Conservation (phyloP, 2,888 invertebrate species). For the Beris morrisii region DNA sequence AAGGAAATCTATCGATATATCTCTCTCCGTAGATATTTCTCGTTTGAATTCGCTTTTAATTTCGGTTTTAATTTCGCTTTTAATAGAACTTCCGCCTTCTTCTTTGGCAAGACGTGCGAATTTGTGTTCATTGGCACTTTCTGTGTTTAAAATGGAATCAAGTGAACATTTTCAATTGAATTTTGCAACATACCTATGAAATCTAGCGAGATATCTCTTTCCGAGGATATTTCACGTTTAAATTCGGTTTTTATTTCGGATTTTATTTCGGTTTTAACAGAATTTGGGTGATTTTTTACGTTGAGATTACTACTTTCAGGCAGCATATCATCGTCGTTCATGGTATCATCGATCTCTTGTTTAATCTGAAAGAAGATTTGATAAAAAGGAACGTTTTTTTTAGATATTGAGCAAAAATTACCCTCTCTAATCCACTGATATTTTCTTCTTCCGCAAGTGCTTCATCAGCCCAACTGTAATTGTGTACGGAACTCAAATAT, state of each 20-base stretch:
- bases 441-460: slow-evolving; percentile 2
- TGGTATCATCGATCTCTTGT: slow-evolving; percentile 20
- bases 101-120: slow-evolving; percentile 52
- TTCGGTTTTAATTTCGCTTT: slow-evolving; percentile 16
- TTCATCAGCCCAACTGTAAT: slow-evolving; percentile 6
- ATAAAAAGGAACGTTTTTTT: not conserved
- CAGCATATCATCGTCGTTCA: not conserved
- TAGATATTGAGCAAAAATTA: not conserved
- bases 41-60: slow-evolving; percentile 36
- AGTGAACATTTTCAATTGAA: not conserved
- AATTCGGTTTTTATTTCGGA: slow-evolving; percentile 33
- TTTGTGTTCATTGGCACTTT: slow-evolving; percentile 52
- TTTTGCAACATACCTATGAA: slow-evolving; percentile 38
- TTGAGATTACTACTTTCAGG: too few species aligned
- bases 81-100: slow-evolving; percentile 39
- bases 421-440: slow-evolving; percentile 18
- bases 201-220: slow-evolving; percentile 48
- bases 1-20: slow-evolving; percentile 46
- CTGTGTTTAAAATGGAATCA: not conserved
- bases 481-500: not conserved
- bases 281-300: too few species aligned
- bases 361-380: slow-evolving; percentile 6
- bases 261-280: slow-evolving; percentile 30
- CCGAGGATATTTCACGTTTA: slow-evolving; percentile 41
- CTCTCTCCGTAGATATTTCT: slow-evolving; percentile 43